Conservation (phyloP, 2,797 vertebrate species). For the Monodelphis domestica region DNA sequence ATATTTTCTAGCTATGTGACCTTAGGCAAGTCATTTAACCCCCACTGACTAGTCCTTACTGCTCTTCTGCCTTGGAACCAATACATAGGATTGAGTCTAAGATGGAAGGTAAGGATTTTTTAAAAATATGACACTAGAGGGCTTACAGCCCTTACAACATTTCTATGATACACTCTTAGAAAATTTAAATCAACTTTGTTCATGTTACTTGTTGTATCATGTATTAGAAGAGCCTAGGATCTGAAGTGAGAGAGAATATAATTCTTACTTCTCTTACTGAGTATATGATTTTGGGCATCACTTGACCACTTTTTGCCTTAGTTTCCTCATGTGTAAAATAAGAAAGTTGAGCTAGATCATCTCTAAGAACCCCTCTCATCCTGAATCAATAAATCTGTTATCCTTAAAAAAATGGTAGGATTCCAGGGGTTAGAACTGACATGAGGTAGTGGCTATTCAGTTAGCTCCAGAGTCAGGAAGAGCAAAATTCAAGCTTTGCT, state of each 20-base stretch:
- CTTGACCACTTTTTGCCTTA: background rate
- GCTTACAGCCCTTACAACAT: background rate
- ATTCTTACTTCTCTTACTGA: background rate
- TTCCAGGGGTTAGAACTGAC: background rate
- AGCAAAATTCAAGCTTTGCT: background rate
- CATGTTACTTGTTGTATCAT: background rate
- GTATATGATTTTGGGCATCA: background rate
- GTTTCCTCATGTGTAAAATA: background rate
- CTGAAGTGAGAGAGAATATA: background rate
- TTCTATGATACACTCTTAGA: background rate
- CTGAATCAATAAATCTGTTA: background rate
- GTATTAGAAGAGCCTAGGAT: background rate
- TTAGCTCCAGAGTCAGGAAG: background rate
- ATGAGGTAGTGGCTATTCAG: background rate
- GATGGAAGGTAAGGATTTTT: too few relatives aligned
- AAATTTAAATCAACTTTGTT: background rate
- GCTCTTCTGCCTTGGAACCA: too few relatives aligned
- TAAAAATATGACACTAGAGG: too few relatives aligned
- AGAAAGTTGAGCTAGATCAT: background rate
- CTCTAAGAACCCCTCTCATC: background rate
- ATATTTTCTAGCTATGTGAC: too few relatives aligned
- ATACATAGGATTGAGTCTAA: too few relatives aligned
- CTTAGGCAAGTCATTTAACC: too few relatives aligned
- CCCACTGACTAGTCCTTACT: too few relatives aligned
- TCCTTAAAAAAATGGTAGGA: background rate